These are phyloP conservation scores for Berghia stephanieae DNA, from an alignment of 1,140 invertebrate species.

Conservation along the genomic window DNA sequence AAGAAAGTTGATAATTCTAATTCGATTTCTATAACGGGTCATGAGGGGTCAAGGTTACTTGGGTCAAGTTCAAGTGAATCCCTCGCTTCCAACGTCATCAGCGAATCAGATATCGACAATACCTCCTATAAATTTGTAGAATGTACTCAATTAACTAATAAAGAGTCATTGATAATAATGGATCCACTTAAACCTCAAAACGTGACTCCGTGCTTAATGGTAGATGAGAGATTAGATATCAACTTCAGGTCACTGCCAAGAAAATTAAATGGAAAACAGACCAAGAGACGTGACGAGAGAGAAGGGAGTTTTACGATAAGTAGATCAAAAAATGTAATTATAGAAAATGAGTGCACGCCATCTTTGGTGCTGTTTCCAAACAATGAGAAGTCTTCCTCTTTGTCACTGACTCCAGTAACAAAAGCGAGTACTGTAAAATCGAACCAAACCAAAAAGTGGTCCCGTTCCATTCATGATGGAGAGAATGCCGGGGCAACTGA, in stretches of 20 bases:
- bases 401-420: not conserved
- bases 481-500: not conserved
- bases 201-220: not conserved
- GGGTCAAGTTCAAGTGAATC: no score
- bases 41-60: no score
- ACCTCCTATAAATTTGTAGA: not conserved
- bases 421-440: not conserved
- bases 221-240: conserved; percentile 16
- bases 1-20: no score
- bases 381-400: not conserved
- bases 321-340: no score
- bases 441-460: not conserved
- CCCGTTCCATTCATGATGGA: not conserved
- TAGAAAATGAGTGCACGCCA: no score
- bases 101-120: conserved; percentile 20
- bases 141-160: not conserved
- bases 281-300: no score
- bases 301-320: no score
- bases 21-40: no score
- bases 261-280: not conserved
- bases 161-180: not conserved
- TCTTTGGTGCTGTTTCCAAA: not conserved
- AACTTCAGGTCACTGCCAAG: not conserved
- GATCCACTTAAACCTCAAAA: not conserved
- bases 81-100: not conserved